Evolutionary conservation across 1,140 invertebrate genomes (phyloP), one percentile per base, ranked within the genome.

Genomic region (Phymorhynchus buccinoides): DNA sequence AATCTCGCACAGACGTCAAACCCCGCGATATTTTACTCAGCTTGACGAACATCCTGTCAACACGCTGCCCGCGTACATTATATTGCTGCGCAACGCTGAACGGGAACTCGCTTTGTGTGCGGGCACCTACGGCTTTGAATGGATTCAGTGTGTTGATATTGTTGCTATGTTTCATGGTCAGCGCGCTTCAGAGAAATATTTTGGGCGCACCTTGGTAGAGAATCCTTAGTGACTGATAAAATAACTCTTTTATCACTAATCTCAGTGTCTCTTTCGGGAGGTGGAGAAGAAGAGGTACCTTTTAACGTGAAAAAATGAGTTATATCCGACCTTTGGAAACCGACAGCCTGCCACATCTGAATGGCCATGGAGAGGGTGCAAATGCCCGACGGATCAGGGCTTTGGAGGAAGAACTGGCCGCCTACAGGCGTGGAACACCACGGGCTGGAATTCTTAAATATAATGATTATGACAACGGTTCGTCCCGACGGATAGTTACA

Each of bases 381-480:
- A 84, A 56, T 71, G 85, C 85, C 18, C 81, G 87, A 41, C 62
- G 84, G 35, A 88, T 88, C 12, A 80, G 83, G 44, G 84, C 80
- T 41, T 77, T 88, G 81, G 87, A 88, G 78, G 83, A 85, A 68
- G 87, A 88, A 82, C 78, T 88, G 32, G 85, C 84, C 35, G 41
- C n/a, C 18, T 87, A 83, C 62, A 73, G 79, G 71, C 44, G 66
- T 22, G n/a, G 73, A 3, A 77, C 73, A 35, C 71, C 73, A 16
- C 77, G 80, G 18, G 7, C 62, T 7, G 81, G 81, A 12, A 83
- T 83, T 41, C 81, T 83, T 0, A 83, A 71, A 44, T 71, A 83
- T n/a, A 73, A 9, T 44, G 80, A 81, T 9, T 81, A 81, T 81
- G 81, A 83, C n/a, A 83, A 35, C 41, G 42, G 78, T 48, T 42